These are phyloP conservation scores for Helicoverpa armigera DNA, from an alignment of 1,140 invertebrate species.

Conservation along the genomic window DNA sequence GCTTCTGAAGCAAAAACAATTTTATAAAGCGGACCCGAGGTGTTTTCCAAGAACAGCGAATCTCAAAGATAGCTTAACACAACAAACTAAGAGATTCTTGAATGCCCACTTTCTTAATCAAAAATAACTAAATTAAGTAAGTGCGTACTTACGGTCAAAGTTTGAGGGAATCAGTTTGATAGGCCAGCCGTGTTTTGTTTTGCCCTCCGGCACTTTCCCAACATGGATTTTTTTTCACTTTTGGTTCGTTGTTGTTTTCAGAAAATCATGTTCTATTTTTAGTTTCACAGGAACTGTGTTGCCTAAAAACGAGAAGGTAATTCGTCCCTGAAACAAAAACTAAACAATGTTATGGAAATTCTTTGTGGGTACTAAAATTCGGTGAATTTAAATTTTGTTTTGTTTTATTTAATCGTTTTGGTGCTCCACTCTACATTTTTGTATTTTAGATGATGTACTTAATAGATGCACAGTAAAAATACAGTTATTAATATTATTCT, in stretches of 20 bases:
- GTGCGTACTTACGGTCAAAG: conserved; percentile 17
- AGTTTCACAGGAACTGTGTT: not conserved
- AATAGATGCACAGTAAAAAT: too few species aligned
- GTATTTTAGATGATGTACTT: too few species aligned
- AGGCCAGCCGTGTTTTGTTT: conserved; percentile 23
- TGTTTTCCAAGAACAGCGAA: not conserved
- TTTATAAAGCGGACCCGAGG: not conserved
- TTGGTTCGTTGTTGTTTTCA: conserved; percentile 26
- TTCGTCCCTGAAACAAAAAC: not conserved
- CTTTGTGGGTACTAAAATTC: not conserved
- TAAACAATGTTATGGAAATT: not conserved
- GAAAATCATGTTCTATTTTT: not conserved
- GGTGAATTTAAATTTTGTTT: not conserved
- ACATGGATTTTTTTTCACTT: conserved; percentile 33
- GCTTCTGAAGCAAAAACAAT: too few species aligned
- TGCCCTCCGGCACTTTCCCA: conserved; percentile 21
- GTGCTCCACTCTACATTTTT: not conserved
- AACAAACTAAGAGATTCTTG: conserved; percentile 8
- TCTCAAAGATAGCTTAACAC: not conserved
- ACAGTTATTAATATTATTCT: not conserved
- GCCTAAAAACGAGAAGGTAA: not conserved
- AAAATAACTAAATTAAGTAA: conserved; percentile 37
- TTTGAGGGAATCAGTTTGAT: conserved; percentile 25
- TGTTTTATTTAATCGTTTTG: not conserved
- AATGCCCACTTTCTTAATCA: conserved; percentile 34